These are phyloP conservation scores for Mythimna albipuncta DNA, from an alignment of 2,888 invertebrate species.

Conservation along the genomic window DNA sequence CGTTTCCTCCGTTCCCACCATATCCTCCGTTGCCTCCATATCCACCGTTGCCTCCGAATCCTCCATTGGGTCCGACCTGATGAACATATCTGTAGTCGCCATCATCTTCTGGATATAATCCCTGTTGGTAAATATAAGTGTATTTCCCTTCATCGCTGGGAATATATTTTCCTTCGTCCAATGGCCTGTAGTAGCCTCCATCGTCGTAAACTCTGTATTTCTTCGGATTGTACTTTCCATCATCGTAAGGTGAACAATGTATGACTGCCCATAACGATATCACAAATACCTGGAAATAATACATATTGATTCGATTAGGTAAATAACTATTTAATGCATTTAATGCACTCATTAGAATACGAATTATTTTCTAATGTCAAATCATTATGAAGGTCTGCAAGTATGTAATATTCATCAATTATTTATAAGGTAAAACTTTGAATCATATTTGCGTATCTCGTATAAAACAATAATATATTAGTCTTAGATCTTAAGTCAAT, in stretches of 20 bases:
- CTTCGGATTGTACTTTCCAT: conserved; percentile 81
- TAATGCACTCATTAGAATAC: conserved; percentile 25
- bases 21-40: conserved; percentile 70
- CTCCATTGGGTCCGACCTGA: conserved; percentile 79
- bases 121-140: conserved; percentile 83
- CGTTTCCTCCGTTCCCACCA: conserved; percentile 69
- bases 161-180: conserved; percentile 88
- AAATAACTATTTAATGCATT: conserved; percentile 4
- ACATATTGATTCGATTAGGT: conserved; percentile 30
- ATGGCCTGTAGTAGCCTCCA: conserved; percentile 84
- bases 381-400: conserved; percentile 19
- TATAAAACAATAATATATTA: conserved; percentile 19
- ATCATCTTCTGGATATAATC: conserved; percentile 81
- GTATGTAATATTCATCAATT: conserved; percentile 22
- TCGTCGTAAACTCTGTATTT: conserved; percentile 80
- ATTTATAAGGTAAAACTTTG: conserved; percentile 22
- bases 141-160: conserved; percentile 90
- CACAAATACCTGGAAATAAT: conserved; percentile 76
- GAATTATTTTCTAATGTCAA: conserved; percentile 29
- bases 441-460: conserved; percentile 10
- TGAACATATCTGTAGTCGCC: conserved; percentile 89
- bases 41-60: conserved; percentile 73
- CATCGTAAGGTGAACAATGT: conserved; percentile 76
- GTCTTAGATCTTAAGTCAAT: not conserved
- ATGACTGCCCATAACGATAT: conserved; percentile 72